Percentiles rank a stretch among this genome's conserved stretches.
Conservation (phyloP, 2,797 vertebrate species). For the Podarcis lilfordi region DNA sequence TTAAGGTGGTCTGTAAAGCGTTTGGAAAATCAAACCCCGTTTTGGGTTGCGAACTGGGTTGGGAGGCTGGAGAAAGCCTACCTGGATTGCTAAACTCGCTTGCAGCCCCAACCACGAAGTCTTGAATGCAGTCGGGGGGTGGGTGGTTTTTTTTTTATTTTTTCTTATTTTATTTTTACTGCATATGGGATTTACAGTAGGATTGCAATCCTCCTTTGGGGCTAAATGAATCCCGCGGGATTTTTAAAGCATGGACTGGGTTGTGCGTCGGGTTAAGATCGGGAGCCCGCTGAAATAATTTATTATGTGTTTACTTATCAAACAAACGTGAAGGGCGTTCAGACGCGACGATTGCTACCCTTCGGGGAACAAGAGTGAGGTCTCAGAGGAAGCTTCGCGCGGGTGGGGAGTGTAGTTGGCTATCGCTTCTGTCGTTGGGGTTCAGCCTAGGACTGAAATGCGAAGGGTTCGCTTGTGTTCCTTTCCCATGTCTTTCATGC, state of each 20-base stretch:
- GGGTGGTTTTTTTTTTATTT: fast-evolving
- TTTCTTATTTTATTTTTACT: background rate
- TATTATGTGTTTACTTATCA: no score
- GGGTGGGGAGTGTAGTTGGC: background rate
- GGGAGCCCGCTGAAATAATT: background rate
- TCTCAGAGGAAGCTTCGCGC: no score
- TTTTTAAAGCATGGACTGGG: no score
- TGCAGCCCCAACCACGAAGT: background rate
- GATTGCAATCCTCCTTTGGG: background rate
- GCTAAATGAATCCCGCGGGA: background rate
- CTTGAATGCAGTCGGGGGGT: background rate
- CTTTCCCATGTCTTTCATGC: background rate
- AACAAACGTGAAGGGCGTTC: no score
- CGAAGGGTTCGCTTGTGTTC: background rate
- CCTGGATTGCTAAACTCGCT: background rate
- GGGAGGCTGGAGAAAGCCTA: background rate
- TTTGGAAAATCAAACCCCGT: no score
- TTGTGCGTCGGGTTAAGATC: background rate
- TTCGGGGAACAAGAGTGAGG: no score
- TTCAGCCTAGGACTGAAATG: background rate
- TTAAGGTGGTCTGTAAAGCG: background rate
- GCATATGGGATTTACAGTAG: background rate
- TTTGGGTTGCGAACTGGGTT: no score
- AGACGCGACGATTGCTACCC: no score
- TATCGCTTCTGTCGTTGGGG: background rate